These are phyloP conservation scores for Nesospiza acunhae DNA, from an alignment of 2,113 vertebrate genomes.

Conservation along the genomic window DNA sequence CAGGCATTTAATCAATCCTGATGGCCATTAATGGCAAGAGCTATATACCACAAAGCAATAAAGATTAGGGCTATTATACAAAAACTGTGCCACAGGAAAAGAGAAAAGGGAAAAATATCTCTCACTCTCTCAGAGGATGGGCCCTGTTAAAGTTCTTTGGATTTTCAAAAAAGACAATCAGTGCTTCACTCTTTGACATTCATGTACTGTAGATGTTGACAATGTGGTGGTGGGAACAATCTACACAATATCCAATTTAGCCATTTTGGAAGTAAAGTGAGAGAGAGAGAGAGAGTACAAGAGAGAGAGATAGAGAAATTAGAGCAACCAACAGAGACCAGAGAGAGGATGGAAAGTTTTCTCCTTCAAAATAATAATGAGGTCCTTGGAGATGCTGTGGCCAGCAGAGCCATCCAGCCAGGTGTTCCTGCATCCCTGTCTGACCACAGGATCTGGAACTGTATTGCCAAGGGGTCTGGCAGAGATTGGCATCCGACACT, in stretches of 20 bases:
- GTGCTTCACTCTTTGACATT: neutral
- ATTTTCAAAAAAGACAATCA: neutral
- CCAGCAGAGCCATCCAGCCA: neutral
- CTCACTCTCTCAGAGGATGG: neutral
- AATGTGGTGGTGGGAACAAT: neutral
- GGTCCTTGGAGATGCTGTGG: neutral
- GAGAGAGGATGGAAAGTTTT: neutral
- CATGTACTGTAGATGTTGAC: neutral
- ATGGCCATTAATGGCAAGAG: neutral
- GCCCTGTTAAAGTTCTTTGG: neutral
- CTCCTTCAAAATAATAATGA: neutral
- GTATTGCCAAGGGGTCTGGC: neutral
- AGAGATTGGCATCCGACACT: neutral
- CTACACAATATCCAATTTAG: neutral
- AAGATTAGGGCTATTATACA: neutral
- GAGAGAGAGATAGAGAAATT: neutral
- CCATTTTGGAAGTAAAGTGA: neutral
- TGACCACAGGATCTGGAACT: neutral
- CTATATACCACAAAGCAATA: slow-evolving; percentile 10
- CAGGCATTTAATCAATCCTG: slow-evolving; percentile 22
- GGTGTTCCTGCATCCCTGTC: neutral
- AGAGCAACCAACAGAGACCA: neutral
- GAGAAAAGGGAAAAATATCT: neutral
- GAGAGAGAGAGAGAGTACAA: neutral
- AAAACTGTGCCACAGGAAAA: neutral